phyloP scores from a whole-genome alignment of 2,113 vertebrate genomes.

The Chauna torquata region DNA sequence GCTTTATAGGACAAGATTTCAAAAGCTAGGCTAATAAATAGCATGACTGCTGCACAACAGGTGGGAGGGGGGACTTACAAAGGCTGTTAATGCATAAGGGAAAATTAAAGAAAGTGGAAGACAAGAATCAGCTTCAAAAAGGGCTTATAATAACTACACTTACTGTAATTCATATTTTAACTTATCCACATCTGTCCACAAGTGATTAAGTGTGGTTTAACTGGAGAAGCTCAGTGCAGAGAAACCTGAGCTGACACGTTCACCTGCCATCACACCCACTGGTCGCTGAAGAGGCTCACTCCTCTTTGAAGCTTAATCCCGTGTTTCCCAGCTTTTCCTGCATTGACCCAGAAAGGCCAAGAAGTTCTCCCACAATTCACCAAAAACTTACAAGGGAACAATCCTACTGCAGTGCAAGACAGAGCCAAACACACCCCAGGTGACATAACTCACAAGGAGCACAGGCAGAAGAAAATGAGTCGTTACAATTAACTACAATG shows the following conservation, averaged over 20 bases:
- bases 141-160: background rate
- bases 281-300: background rate
- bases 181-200: background rate
- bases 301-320: background rate
- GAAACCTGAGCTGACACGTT: background rate
- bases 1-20: background rate
- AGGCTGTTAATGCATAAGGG: background rate
- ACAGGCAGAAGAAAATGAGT: background rate
- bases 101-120: background rate
- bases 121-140: background rate
- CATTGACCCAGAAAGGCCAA: background rate
- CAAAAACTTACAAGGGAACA: background rate
- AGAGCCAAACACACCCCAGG: background rate
- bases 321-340: background rate
- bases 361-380: background rate
- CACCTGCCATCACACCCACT: background rate
- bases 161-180: background rate
- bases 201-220: background rate
- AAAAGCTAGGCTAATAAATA: background rate
- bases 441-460: background rate
- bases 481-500: background rate
- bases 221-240: background rate
- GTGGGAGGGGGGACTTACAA: fast-evolving
- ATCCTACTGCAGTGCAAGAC: background rate
- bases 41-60: background rate